phyloP scores from a whole-genome alignment of 2,888 invertebrate genomes.

The Clusia tigrina region DNA sequence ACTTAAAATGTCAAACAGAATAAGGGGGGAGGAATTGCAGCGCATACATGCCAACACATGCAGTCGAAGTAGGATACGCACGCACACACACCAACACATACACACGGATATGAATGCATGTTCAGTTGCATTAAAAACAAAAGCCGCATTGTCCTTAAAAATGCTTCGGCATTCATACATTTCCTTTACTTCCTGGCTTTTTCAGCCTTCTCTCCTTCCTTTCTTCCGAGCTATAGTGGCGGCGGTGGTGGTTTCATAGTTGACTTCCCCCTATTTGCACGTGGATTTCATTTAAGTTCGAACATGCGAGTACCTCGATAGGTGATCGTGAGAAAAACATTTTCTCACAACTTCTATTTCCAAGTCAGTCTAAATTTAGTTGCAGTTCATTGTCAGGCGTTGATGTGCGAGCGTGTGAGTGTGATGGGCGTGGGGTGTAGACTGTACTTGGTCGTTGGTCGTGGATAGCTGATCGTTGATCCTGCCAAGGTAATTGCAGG shows the following conservation, averaged over 20 bases:
- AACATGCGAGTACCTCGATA: slow-evolving; percentile 30
- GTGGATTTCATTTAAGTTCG: slow-evolving; percentile 50
- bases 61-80: slow-evolving; percentile 9
- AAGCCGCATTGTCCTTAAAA: neutral
- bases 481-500: neutral
- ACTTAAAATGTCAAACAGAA: neutral
- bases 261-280: slow-evolving; percentile 60
- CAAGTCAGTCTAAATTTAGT: slow-evolving; percentile 47
- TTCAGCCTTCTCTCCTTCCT: slow-evolving; percentile 23
- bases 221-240: slow-evolving; percentile 34
- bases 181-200: slow-evolving; percentile 42
- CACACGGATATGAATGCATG: neutral
- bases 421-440: neutral
- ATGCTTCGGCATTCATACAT: neutral
- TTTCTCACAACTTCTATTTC: slow-evolving; percentile 50
- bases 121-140: neutral
- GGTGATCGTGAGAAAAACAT: slow-evolving; percentile 58
- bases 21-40: slow-evolving; percentile 5
- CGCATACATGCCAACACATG: neutral
- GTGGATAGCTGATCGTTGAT: too few relatives aligned
- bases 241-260: slow-evolving; percentile 27
- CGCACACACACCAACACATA: slow-evolving; percentile 6
- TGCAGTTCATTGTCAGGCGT: slow-evolving; percentile 48
- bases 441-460: neutral
- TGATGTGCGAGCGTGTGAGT: slow-evolving; percentile 5